phyloP scores from a whole-genome alignment of 2,888 invertebrate genomes.

The Pyrocoelia pectoralis region DNA sequence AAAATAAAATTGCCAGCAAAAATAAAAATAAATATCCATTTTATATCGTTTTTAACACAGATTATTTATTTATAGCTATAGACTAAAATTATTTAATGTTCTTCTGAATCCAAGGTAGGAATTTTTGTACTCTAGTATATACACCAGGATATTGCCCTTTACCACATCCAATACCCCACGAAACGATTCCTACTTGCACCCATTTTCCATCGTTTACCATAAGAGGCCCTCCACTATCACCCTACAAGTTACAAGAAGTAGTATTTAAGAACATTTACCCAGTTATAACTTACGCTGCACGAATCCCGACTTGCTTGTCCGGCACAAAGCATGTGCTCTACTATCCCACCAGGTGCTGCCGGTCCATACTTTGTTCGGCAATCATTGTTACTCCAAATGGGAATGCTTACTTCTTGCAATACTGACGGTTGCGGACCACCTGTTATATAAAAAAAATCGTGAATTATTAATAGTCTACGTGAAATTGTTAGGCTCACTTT shows the following conservation, averaged over 20 bases:
- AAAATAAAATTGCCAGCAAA: too few species aligned
- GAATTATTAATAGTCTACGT: background rate
- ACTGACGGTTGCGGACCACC: conserved; percentile 84
- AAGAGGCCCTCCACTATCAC: conserved; percentile 88
- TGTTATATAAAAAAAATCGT: conserved; percentile 53
- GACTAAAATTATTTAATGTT: conserved; percentile 65
- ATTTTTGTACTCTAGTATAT: conserved; percentile 83
- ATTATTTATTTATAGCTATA: conserved; percentile 8
- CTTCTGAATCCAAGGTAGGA: conserved; percentile 87
- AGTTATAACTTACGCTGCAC: conserved; percentile 78
- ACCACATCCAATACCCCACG: conserved; percentile 92
- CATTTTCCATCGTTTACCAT: conserved; percentile 81
- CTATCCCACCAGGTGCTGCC: conserved; percentile 90
- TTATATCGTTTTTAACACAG: conserved; percentile 16
- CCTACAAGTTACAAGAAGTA: conserved; percentile 64
- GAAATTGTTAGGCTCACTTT: conserved; percentile 75
- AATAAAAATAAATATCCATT: background rate
- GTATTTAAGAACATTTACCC: conserved; percentile 18
- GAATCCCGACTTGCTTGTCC: conserved; percentile 86
- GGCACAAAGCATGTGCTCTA: conserved; percentile 88
- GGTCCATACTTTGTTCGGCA: conserved; percentile 82
- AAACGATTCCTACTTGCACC: conserved; percentile 87
- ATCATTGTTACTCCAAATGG: conserved; percentile 82
- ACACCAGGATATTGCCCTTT: conserved; percentile 93
- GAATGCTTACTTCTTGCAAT: conserved; percentile 84